Evolutionary conservation across 1,140 invertebrate species (phyloP).

Genomic region (Pemphigus obesinymphae): DNA sequence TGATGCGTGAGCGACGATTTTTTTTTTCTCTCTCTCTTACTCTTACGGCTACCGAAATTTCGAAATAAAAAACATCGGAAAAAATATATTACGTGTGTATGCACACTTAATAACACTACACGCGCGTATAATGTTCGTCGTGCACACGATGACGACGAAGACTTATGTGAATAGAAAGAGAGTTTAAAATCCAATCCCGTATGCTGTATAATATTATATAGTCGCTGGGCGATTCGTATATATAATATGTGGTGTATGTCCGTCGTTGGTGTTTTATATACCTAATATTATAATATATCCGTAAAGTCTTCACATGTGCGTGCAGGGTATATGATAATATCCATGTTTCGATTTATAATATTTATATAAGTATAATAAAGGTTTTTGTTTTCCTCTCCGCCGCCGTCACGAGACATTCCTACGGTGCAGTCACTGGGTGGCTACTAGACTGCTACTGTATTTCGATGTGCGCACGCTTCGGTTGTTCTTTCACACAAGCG

Average conservation of each 20-base stretch:
- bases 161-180: neutral
- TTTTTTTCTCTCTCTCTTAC: neutral
- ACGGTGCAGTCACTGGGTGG: neutral
- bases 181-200: neutral
- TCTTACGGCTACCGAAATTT: neutral
- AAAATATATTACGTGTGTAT: neutral
- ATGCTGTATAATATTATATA: too few species aligned
- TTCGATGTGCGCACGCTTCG: slow-evolving; percentile 23
- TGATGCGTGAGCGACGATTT: slow-evolving; percentile 3
- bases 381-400: neutral
- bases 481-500: slow-evolving; percentile 15
- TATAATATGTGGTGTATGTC: too few species aligned
- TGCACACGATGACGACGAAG: neutral
- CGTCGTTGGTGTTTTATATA: neutral
- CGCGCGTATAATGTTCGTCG: neutral
- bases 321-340: neutral
- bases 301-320: neutral
- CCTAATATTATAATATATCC: neutral
- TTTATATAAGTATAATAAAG: neutral
- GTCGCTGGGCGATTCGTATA: too few species aligned
- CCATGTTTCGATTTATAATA: neutral
- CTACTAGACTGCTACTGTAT: slow-evolving; percentile 10
- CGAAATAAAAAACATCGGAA: neutral
- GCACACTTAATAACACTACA: neutral
- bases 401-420: neutral